Base-by-base conservation (phyloP, 2,797 vertebrate genomes). In the Danio albolineatus region DNA sequence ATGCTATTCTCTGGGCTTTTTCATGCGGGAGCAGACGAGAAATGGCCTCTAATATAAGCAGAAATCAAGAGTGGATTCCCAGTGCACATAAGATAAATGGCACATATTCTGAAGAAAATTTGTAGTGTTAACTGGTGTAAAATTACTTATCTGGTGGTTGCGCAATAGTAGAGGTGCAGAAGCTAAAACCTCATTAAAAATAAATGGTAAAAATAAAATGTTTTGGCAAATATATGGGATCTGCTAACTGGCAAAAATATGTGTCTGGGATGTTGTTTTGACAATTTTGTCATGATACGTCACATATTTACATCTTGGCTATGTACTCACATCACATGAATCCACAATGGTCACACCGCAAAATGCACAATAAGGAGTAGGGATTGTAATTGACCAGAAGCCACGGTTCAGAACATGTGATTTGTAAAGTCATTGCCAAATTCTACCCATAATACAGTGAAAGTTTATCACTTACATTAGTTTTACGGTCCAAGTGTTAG, bases 1-100 rank as follows among this genome's bases (percentile, higher is more conserved):
- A 28, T 49, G 38, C 46, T 60, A 51, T 75, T 76, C 38, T 9
- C 44, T 78, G 76, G 76, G 54, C 21, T 78, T 19, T 79, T 73
- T 79, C 39, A 39, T 28, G 83, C 77, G 80, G 76, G 77, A 76
- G 66, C 62, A 59, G 39, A 59, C n/a, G 43, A 62, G 72, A 84
- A 78, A 41, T 41, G 39, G 14, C 51, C 61, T 17, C 17, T 49
- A 69, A 57, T 76, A 3, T 41, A 46, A 46, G 44, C 44, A 46
- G 44, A 2, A 57, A 72, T 16, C 13, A 21, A 39, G 38, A 16
- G 73, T 82, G 51, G 57, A 76, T 72, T 82, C 59, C 79, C 79
- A 59, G 41, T 17, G 6, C 6, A 39, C 57, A 48, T 66, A 46
- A 36, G 44, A 64, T 72, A 5, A 81, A 76, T 12, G 19, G 61